Base-by-base conservation (phyloP, 2,113 vertebrate genomes). In the Tyto alba region DNA sequence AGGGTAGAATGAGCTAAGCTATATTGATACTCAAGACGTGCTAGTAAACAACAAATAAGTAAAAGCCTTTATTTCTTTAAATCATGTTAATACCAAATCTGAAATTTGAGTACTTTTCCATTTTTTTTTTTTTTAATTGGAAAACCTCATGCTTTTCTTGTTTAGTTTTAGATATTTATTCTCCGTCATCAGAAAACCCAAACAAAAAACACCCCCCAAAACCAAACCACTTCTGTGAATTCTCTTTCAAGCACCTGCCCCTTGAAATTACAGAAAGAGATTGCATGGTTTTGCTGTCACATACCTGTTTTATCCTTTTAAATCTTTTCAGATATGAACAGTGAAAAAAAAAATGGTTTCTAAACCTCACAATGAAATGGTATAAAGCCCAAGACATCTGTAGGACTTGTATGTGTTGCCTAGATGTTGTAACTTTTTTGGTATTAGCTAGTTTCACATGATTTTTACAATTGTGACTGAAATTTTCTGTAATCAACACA, bases 391-490 rank as follows among this genome's bases (percentile, higher is more conserved):
- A 56, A 32, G 27, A 13, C 13, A 38, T 2, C 27, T 41, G 6
- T 29, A 53, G 43, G 16, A 43, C 13, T 84, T 13, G 4, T 52
- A 38, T 9, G 52, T 84, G 32, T 48, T 74, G 34, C 11, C 6
- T 56, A 36, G 10, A 2, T 52, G 47, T 60, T 5, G 1, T n/a
- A 29, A 74, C 3, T 43, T 20, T 38, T 63, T 71, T 40, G 6
- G 4, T 72, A 16, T 73, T 90, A 38, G 14, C 10, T 4, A 29
- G 1, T 40, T 6, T 66, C 52, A 11, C 0, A 0, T 29, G 5
- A 26, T 38, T 57, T 60, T 69, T 57, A 45, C 23, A 0, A 16
- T 41, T 69, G 69, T 5, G 0, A 36, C 8, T 68, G 40, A 68
- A 17, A 8, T 56, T 20, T 34, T 64, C 25, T 57, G 3, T 11